Evolutionary conservation across 2,888 invertebrate genomes (phyloP).

Genomic region (Glaucopsyche alexis): DNA sequence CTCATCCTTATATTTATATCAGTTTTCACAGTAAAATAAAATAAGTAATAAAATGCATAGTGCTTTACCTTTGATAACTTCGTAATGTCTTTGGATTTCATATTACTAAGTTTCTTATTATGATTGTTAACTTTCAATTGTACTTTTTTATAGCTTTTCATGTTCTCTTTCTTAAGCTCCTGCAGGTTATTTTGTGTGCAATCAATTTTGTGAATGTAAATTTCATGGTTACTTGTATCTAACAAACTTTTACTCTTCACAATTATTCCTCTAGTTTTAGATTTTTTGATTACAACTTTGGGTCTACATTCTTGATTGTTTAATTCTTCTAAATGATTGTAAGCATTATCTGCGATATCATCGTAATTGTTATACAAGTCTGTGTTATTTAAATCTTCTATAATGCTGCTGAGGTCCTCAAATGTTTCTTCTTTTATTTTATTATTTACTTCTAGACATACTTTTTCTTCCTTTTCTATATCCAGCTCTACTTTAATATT

Average conservation of each 20-base stretch:
- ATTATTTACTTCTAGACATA: not conserved
- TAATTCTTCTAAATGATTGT: not conserved
- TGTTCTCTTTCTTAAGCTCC: slow-evolving; percentile 22
- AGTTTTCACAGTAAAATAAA: too few species aligned
- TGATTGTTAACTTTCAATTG: not conserved
- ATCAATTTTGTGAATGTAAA: slow-evolving; percentile 11
- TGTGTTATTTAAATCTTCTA: not conserved
- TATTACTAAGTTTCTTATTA: not conserved
- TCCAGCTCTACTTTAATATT: not conserved
- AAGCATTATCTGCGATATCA: not conserved
- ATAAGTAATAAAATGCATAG: too few species aligned
- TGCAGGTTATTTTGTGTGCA: slow-evolving; percentile 16
- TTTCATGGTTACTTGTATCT: slow-evolving; percentile 21
- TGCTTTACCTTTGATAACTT: slow-evolving; percentile 1
- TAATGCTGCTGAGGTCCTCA: not conserved
- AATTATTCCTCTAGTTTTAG: not conserved
- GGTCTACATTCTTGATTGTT: not conserved
- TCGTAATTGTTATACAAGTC: slow-evolving; percentile 8
- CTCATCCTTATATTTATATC: too few species aligned
- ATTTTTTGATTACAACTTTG: not conserved
- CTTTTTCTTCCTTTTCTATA: not conserved
- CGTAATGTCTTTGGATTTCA: slow-evolving; percentile 22
- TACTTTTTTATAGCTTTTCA: slow-evolving; percentile 19
- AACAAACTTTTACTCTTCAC: not conserved
- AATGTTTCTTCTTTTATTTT: not conserved